phyloP scores from a whole-genome alignment of 2,888 invertebrate species.

The Lagria hirta region DNA sequence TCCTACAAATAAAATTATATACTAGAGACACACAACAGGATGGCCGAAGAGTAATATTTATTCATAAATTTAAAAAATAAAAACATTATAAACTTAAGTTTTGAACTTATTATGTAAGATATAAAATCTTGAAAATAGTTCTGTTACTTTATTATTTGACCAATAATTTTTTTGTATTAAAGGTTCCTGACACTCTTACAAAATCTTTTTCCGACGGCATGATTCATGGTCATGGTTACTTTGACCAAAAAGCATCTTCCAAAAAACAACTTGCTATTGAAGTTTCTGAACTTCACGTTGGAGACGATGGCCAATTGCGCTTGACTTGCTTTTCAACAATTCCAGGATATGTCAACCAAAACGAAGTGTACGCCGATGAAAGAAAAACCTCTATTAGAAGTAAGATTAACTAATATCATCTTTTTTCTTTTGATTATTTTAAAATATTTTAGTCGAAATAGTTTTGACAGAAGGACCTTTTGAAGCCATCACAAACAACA shows the following conservation, averaged over 20 bases:
- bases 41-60: too few relatives aligned
- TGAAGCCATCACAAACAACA: constrained; percentile 27
- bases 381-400: constrained; percentile 73
- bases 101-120: too few relatives aligned
- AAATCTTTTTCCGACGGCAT: constrained; percentile 54
- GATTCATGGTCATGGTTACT: constrained; percentile 59
- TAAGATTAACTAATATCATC: constrained; percentile 43
- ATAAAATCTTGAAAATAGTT: too few relatives aligned
- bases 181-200: constrained; percentile 53
- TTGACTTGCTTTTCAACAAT: constrained; percentile 78
- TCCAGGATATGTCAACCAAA: constrained; percentile 71
- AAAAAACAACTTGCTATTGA: constrained; percentile 74
- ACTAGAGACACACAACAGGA: too few relatives aligned
- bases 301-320: constrained; percentile 69
- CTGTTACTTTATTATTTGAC: background rate
- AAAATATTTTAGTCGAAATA: constrained; percentile 38
- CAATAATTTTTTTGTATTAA: background rate
- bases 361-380: constrained; percentile 73
- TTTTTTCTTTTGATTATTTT: constrained; percentile 2
- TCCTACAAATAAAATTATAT: too few relatives aligned
- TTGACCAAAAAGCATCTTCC: constrained; percentile 56
- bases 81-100: too few relatives aligned
- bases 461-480: constrained; percentile 42
- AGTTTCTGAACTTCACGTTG: constrained; percentile 70
- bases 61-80: too few relatives aligned